These are phyloP conservation scores for Podargus strigoides DNA, from an alignment of 2,797 vertebrate genomes.

Conservation along the genomic window DNA sequence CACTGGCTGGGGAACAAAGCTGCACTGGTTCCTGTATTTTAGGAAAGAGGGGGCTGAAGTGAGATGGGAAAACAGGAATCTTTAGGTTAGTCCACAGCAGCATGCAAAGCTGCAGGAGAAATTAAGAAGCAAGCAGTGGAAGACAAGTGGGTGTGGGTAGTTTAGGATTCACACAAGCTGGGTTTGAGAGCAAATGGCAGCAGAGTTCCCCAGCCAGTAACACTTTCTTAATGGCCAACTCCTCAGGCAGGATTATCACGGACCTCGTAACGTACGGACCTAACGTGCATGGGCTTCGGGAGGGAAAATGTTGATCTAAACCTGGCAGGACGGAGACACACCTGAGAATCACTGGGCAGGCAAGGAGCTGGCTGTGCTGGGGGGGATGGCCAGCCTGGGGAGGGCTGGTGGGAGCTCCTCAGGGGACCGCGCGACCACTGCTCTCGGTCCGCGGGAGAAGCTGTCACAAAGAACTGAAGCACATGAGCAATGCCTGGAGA, in stretches of 20 bases:
- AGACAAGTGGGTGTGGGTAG: not conserved
- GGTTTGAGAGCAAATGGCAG: not conserved
- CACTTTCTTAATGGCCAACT: not conserved
- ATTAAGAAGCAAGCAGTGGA: not conserved
- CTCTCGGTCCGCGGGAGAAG: too few relatives aligned
- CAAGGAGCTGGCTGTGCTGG: not conserved
- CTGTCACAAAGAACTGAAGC: not conserved
- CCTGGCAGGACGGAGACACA: not conserved
- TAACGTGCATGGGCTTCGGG: accelerated
- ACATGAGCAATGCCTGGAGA: accelerated
- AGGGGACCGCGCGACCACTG: accelerated
- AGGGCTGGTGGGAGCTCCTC: not conserved
- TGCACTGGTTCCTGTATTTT: not conserved
- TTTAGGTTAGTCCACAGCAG: not conserved
- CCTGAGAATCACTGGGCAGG: accelerated
- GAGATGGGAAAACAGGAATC: not conserved
- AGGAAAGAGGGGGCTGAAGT: not conserved
- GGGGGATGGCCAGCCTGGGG: too few relatives aligned
- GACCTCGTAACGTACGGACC: accelerated
- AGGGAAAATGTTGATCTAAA: not conserved
- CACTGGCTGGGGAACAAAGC: not conserved
- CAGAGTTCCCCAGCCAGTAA: not conserved
- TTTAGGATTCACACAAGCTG: not conserved
- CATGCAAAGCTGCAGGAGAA: not conserved
- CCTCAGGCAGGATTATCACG: not conserved